A percentile compares a stretch with the other conserved stretches of the same genome.
These are phyloP conservation scores for Heteromyza rotundicornis DNA, from an alignment of 2,888 invertebrate species.

Conservation along the genomic window DNA sequence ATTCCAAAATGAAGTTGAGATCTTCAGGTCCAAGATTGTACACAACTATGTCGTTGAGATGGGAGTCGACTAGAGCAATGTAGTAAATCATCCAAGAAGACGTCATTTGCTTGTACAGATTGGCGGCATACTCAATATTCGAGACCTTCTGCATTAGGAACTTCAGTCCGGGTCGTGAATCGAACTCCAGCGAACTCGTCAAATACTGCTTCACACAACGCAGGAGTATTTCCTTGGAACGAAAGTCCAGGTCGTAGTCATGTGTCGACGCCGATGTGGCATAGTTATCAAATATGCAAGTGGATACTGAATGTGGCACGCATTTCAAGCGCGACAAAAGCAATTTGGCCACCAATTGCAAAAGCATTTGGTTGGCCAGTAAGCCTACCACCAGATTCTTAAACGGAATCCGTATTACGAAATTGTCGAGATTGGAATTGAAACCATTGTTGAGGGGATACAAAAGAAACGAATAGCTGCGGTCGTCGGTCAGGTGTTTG, in stretches of 20 bases:
- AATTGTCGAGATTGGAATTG: constrained; percentile 76
- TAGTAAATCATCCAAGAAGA: constrained; percentile 91
- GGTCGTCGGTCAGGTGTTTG: constrained; percentile 74
- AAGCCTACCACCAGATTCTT: constrained; percentile 87
- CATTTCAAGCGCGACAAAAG: constrained; percentile 78
- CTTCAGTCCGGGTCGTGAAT: constrained; percentile 88
- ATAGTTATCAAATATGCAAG: constrained; percentile 62
- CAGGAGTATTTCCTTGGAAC: constrained; percentile 70
- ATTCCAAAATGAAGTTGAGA: constrained; percentile 70
- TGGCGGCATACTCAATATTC: constrained; percentile 83
- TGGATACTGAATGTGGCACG: constrained; percentile 66
- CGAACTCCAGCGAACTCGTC: constrained; percentile 83
- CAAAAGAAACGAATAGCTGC: constrained; percentile 87
- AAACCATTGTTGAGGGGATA: constrained; percentile 78
- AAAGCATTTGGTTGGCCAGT: constrained; percentile 88
- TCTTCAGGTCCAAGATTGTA: constrained; percentile 70
- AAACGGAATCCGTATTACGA: constrained; percentile 85
- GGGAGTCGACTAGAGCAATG: constrained; percentile 84
- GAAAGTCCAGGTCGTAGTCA: constrained; percentile 62
- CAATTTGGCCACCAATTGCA: constrained; percentile 88
- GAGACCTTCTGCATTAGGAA: constrained; percentile 93
- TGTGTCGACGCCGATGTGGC: constrained; percentile 63
- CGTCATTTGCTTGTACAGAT: constrained; percentile 90
- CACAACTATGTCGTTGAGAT: constrained; percentile 73
- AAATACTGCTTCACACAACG: constrained; percentile 84